Evolutionary conservation across 2,888 invertebrate species (phyloP).

Genomic region (Eretmocerus hayati): DNA sequence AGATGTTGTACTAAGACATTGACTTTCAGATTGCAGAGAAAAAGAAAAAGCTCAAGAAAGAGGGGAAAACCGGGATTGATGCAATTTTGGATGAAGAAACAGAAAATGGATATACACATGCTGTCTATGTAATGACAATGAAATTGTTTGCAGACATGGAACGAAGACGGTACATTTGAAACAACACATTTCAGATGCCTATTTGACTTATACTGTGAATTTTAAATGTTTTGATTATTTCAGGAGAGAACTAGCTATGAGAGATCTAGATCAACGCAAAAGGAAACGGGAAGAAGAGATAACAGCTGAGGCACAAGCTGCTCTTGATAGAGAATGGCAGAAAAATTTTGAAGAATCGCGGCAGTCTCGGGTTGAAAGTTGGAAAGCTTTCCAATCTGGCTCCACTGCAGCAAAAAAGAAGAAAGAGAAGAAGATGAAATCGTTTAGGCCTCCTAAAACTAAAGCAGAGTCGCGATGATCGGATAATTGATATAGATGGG

Average conservation of each 20-base stretch:
- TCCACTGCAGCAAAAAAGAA: constrained; percentile 59
- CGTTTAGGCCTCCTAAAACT: constrained; percentile 86
- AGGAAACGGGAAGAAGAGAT: constrained; percentile 89
- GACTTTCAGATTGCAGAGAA: constrained; percentile 76
- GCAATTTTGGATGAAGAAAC: constrained; percentile 80
- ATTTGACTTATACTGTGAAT: too few species aligned
- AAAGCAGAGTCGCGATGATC: constrained; percentile 86
- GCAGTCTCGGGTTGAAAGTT: constrained; percentile 85
- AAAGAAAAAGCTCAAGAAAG: constrained; percentile 88
- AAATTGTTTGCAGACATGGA: constrained; percentile 96
- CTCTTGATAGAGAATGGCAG: constrained; percentile 92
- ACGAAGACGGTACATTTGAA: constrained; percentile 57
- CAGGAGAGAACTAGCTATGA: constrained; percentile 72
- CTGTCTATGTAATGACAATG: constrained; percentile 98
- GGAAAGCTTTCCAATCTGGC: constrained; percentile 80
- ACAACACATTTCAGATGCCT: background rate
- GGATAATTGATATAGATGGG: background rate
- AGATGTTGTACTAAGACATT: constrained; percentile 8
- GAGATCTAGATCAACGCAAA: constrained; percentile 90
- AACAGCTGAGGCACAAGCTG: constrained; percentile 83
- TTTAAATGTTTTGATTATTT: background rate
- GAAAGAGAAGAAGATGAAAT: constrained; percentile 72
- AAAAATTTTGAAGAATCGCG: constrained; percentile 97
- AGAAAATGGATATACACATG: constrained; percentile 78
- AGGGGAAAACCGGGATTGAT: constrained; percentile 57